phyloP scores from a whole-genome alignment of 2,113 vertebrate species.

The Agapornis roseicollis region DNA sequence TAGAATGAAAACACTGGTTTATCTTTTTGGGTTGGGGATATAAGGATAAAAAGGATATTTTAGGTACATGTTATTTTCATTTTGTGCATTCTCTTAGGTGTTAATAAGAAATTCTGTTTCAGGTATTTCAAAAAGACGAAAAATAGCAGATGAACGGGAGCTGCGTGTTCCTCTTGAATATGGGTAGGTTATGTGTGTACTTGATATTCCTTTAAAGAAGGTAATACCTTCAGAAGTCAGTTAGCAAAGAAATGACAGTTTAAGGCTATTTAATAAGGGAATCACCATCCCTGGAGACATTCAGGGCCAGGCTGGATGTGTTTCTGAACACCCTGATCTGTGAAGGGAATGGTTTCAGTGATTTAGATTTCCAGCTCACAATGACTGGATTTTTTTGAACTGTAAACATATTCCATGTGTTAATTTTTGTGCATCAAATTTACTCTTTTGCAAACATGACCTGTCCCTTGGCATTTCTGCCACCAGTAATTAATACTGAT shows the following conservation, averaged over 20 bases:
- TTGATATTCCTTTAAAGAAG: neutral
- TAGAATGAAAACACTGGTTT: neutral
- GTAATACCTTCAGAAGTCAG: neutral
- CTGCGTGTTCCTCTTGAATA: conserved; percentile 88
- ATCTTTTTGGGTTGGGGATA: neutral
- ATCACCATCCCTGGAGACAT: too few relatives aligned
- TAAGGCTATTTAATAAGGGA: neutral
- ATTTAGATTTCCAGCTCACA: neutral
- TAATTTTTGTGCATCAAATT: neutral
- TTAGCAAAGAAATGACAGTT: neutral
- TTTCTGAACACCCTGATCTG: too few relatives aligned
- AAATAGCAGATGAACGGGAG: conserved; percentile 86
- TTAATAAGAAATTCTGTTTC: conserved; percentile 60
- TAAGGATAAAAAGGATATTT: neutral
- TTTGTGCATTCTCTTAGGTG: neutral
- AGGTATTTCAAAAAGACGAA: conserved; percentile 85
- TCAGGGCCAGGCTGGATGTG: too few relatives aligned
- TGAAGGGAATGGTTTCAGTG: neutral
- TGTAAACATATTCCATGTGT: neutral
- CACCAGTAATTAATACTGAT: neutral
- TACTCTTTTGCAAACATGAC: neutral
- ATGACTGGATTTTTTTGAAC: neutral
- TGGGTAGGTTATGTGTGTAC: conserved; percentile 76
- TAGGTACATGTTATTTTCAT: neutral
- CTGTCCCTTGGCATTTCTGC: neutral